Evolutionary conservation across 2,113 vertebrate genomes (phyloP), one percentile per base, ranked within the genome.

Genomic region (Lasiurus borealis): DNA sequence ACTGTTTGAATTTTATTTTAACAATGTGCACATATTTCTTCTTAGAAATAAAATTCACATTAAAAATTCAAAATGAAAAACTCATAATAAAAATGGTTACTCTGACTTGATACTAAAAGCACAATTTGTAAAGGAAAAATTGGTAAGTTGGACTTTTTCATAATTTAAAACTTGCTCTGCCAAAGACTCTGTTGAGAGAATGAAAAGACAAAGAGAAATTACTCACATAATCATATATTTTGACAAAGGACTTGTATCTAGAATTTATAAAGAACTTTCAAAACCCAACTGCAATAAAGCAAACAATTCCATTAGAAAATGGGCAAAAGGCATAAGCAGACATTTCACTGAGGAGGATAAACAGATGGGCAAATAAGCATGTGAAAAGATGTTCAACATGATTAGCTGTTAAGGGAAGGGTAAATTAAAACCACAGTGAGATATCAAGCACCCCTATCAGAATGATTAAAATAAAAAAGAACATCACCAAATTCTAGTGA

Each of bases 281-380:
- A 85, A 94, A 73, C 5, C 2, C 29, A 85, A 29, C 5, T 93
- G 4, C 69, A 88, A 64, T 64, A 62, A 54, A 77, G 2, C n/a
- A 93, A 86, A 89, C 83, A 62, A 62, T 46, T 25, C 10, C n/a
- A 69, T 86, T 86, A 46, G 29, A 94, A 93, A 94, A 59, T 88
- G 18, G 15, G 16, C 1, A n/a, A 82, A 95, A 94, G 66, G 83
- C 15, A 59, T 18, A 19, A 83, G 9, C 44, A 82, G 27, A 85
- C 13, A 89, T 91, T 90, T 93, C 15, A 73, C 31, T 48, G 62
- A 88, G 62, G 50, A 90, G 19, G 23, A 64, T 48, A 71, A 77
- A 23, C 19, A 82, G 6, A 50, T 80, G 66, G 34, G 8, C 31
- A 94, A 75, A 66, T 46, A 64, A 73, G 29, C 76, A 69, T 23